Percentiles rank a stretch among this genome's conserved stretches.
Evolutionary conservation across 2,113 vertebrate species (phyloP).

Genomic region (Choloepus hoffmanni): DNA sequence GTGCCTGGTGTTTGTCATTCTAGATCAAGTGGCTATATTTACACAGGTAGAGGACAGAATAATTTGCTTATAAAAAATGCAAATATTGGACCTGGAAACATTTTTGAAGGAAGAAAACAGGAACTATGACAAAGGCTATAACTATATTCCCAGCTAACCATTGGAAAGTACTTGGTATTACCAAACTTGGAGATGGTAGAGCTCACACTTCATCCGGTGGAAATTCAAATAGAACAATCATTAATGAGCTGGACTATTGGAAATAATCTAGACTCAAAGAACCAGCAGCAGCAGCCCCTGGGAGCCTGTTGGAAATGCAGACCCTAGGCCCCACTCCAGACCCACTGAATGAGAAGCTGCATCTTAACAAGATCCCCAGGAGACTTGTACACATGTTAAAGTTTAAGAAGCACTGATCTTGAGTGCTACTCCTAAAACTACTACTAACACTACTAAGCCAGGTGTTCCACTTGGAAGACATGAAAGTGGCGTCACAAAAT

Average conservation of each 20-base stretch:
- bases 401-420: background rate
- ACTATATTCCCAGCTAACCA: background rate
- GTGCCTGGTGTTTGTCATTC: background rate
- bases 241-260: background rate
- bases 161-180: background rate
- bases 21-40: background rate
- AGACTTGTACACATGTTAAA: background rate
- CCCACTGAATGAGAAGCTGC: background rate
- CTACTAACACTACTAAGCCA: background rate
- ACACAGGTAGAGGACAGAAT: background rate
- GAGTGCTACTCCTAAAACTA: background rate
- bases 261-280: background rate
- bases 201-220: background rate
- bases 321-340: background rate
- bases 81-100: constrained; percentile 29
- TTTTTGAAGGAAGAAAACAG: background rate
- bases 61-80: constrained; percentile 10
- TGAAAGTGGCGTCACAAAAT: background rate
- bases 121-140: background rate
- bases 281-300: background rate
- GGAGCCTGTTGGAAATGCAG: background rate
- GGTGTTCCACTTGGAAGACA: background rate
- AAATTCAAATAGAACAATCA: background rate
- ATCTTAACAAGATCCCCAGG: background rate
- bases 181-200: background rate